Evolutionary conservation across 1,140 invertebrate genomes (phyloP).

Genomic region (Paraescarpia echinospica): DNA sequence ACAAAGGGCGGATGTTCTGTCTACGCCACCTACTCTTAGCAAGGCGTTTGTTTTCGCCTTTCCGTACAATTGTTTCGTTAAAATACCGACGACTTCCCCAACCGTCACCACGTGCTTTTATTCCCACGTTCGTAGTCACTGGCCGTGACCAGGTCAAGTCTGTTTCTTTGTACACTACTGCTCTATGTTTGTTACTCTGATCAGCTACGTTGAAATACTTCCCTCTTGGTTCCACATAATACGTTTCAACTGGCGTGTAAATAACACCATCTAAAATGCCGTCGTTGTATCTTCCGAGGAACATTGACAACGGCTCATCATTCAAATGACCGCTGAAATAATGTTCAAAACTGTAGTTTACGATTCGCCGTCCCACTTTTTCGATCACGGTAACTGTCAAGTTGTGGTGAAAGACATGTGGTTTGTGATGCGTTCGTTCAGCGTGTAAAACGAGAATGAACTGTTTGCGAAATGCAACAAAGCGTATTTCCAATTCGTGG

Average conservation of each 20-base stretch:
- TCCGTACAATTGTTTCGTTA: background rate
- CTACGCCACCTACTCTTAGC: background rate
- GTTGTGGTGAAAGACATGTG: background rate
- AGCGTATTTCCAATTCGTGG: background rate
- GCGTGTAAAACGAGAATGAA: background rate
- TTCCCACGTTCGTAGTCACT: background rate
- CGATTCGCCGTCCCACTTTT: background rate
- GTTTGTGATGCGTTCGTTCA: background rate
- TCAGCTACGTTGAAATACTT: background rate
- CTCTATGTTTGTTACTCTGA: background rate
- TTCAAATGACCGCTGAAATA: background rate
- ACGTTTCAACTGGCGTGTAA: background rate
- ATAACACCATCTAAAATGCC: background rate
- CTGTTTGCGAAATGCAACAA: background rate
- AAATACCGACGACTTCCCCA: background rate
- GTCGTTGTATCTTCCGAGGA: background rate
- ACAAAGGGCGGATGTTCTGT: background rate
- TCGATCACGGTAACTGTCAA: background rate
- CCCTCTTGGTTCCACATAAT: background rate
- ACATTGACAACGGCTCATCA: background rate
- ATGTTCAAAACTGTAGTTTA: background rate
- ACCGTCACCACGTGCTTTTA: background rate
- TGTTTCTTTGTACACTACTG: background rate
- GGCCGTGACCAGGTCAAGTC: background rate
- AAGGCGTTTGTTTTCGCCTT: background rate